Percentiles rank a stretch among this genome's conserved stretches.
phyloP scores from a whole-genome alignment of 2,113 vertebrate species.

The Poecile atricapillus region DNA sequence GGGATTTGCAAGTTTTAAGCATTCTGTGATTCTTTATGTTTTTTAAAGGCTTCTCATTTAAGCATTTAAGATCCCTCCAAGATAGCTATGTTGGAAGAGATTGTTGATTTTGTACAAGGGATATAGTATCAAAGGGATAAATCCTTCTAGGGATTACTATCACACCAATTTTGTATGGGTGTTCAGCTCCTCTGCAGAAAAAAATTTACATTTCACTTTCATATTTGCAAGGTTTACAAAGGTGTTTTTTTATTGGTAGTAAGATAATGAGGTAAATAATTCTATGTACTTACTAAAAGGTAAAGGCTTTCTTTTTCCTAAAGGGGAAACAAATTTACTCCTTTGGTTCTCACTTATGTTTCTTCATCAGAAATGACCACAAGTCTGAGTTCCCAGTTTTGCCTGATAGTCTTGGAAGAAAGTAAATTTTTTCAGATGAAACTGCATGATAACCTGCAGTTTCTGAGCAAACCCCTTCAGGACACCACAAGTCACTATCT shows the following conservation, averaged over 20 bases:
- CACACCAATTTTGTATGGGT: background rate
- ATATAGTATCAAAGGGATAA: background rate
- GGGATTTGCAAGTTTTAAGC: background rate
- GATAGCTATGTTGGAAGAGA: background rate
- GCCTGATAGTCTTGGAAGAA: background rate
- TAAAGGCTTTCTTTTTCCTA: background rate
- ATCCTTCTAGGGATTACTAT: background rate
- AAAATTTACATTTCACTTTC: background rate
- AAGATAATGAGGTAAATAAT: background rate
- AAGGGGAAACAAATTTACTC: background rate
- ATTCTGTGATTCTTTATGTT: background rate
- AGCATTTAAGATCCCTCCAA: background rate
- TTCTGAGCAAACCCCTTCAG: background rate
- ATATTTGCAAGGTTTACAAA: background rate
- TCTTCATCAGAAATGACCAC: background rate
- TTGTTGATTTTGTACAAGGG: background rate
- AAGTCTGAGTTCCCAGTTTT: background rate
- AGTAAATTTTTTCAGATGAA: background rate
- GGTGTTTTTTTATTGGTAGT: background rate
- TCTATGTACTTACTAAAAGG: background rate
- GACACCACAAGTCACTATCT: background rate
- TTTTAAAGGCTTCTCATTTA: background rate
- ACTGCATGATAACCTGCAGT: background rate
- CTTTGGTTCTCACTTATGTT: background rate
- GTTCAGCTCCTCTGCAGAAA: background rate